These are phyloP conservation scores for Gasteruption jaculator DNA, from an alignment of 2,888 invertebrate genomes.

Conservation along the genomic window DNA sequence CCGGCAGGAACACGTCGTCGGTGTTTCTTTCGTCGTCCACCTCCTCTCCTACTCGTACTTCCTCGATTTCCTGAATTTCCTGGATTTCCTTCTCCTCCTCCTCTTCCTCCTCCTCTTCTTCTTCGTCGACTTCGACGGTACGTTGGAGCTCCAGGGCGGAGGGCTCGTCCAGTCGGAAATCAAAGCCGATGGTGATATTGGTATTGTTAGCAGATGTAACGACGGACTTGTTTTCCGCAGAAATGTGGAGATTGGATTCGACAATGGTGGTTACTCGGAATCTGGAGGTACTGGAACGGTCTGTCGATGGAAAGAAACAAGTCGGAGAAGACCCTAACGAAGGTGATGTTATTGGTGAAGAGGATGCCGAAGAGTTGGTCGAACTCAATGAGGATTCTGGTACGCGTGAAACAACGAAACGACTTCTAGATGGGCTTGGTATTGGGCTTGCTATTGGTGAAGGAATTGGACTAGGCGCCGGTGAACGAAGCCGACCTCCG, in stretches of 20 bases:
- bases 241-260: slow-evolving; percentile 25
- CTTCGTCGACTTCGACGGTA: background rate
- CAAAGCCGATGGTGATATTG: slow-evolving; percentile 32
- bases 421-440: slow-evolving; percentile 54
- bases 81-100: background rate
- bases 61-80: no score
- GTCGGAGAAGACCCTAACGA: slow-evolving; percentile 52
- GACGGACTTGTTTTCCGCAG: slow-evolving; percentile 51
- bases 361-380: slow-evolving; percentile 44
- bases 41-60: no score
- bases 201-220: slow-evolving; percentile 44
- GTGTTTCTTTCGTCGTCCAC: slow-evolving; percentile 28
- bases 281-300: slow-evolving; percentile 27
- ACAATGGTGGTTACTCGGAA: slow-evolving; percentile 44
- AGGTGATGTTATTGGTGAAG: slow-evolving; percentile 48
- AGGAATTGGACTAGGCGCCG: slow-evolving; percentile 62
- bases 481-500: slow-evolving; percentile 62
- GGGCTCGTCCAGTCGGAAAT: slow-evolving; percentile 26
- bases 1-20: slow-evolving; percentile 26
- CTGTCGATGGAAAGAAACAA: slow-evolving; percentile 54
- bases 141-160: slow-evolving; percentile 9
- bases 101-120: background rate
- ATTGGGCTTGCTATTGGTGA: slow-evolving; percentile 67
- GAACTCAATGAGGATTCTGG: slow-evolving; percentile 49
- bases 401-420: slow-evolving; percentile 53